A percentile compares a stretch with the other conserved stretches of the same genome.
phyloP scores from a whole-genome alignment of 1,140 invertebrate species.

The Drosophila rhopaloa region DNA sequence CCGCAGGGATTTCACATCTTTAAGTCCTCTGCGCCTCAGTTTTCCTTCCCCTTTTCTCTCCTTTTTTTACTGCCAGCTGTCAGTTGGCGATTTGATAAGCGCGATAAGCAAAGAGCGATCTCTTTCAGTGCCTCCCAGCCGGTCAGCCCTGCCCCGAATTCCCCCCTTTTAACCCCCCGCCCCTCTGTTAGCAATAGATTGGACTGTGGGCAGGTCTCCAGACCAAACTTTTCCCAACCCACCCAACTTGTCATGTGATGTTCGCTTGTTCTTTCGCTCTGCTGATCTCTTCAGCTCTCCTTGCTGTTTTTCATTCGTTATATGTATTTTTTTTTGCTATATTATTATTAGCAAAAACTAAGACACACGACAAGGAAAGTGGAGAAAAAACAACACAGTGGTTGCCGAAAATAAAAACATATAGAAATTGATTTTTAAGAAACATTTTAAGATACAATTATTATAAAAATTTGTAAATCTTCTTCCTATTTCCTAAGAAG shows the following conservation, averaged over 20 bases:
- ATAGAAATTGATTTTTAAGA: neutral
- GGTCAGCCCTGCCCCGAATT: conserved; percentile 1
- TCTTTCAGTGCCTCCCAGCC: conserved; percentile 32
- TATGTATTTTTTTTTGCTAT: conserved; percentile 29
- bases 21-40: conserved; percentile 1
- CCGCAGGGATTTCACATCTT: conserved; percentile 45
- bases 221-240: conserved; percentile 45
- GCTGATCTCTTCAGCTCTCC: conserved; percentile 30
- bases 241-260: conserved; percentile 74
- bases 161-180: neutral
- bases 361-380: conserved; percentile 51
- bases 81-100: conserved; percentile 77
- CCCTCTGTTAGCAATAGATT: conserved; percentile 17
- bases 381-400: conserved; percentile 18
- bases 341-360: conserved; percentile 57
- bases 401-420: neutral
- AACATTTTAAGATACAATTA: too few species aligned
- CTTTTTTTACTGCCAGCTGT: conserved; percentile 39
- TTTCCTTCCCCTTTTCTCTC: neutral
- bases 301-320: conserved; percentile 16
- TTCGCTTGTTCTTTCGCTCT: conserved; percentile 48
- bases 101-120: conserved; percentile 66
- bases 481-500: too few species aligned
- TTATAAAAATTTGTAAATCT: too few species aligned
- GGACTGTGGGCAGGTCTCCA: conserved; percentile 60